Conservation (phyloP, 2,888 invertebrate species). For the Amiota communis region DNA sequence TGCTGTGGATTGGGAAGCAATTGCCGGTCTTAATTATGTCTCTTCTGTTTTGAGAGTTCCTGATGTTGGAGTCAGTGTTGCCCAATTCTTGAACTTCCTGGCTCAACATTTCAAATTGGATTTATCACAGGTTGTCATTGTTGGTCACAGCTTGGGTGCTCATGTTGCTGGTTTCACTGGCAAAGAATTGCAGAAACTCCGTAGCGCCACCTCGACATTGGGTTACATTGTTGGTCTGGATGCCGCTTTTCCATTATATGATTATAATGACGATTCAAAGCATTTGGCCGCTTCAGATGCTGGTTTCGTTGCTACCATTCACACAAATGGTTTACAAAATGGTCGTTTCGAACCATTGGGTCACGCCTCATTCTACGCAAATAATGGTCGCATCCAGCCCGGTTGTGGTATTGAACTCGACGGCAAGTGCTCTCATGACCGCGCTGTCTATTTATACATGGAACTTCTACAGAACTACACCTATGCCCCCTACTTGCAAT, state of each 20-base stretch:
- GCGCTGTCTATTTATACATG: slow-evolving; percentile 69
- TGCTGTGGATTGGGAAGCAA: slow-evolving; percentile 76
- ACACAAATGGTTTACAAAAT: slow-evolving; percentile 56
- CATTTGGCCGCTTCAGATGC: slow-evolving; percentile 56
- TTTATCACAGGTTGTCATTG: slow-evolving; percentile 73
- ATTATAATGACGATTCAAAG: slow-evolving; percentile 31
- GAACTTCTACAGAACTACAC: slow-evolving; percentile 65
- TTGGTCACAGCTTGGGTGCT: slow-evolving; percentile 77
- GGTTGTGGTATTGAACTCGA: slow-evolving; percentile 69
- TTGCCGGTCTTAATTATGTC: slow-evolving; percentile 74
- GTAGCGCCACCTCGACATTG: slow-evolving; percentile 52
- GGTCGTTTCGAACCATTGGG: slow-evolving; percentile 58
- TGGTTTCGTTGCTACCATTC: slow-evolving; percentile 57
- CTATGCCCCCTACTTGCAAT: slow-evolving; percentile 45
- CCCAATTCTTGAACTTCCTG: slow-evolving; percentile 65
- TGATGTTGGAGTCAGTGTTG: slow-evolving; percentile 49
- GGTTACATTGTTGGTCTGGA: slow-evolving; percentile 75
- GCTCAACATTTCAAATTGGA: slow-evolving; percentile 73
- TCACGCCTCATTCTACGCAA: slow-evolving; percentile 74
- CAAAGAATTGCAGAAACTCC: slow-evolving; percentile 74
- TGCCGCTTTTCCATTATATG: slow-evolving; percentile 58
- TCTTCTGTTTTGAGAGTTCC: slow-evolving; percentile 72
- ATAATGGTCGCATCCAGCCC: slow-evolving; percentile 74
- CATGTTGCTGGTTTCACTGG: slow-evolving; percentile 77
- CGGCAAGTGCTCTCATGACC: slow-evolving; percentile 70